These are phyloP conservation scores for Drosophila borborema DNA, from an alignment of 2,888 invertebrate genomes.

Conservation along the genomic window DNA sequence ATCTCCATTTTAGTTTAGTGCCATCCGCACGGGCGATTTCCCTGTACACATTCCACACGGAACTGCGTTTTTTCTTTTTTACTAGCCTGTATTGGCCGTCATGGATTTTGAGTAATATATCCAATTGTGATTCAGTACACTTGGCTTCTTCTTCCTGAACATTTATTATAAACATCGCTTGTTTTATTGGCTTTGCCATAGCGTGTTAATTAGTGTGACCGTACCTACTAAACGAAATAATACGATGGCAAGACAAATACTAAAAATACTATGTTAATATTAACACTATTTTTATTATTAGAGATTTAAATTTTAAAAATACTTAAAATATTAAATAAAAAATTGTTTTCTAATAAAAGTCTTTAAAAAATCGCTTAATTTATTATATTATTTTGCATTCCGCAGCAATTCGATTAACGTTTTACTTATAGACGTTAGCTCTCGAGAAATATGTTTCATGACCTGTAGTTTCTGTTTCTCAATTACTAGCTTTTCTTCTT, in stretches of 20 bases:
- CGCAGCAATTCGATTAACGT: constrained; percentile 36
- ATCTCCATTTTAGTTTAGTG: constrained; percentile 46
- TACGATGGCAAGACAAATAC: not conserved
- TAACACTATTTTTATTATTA: not conserved
- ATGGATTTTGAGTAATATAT: constrained; percentile 62
- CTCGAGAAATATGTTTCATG: constrained; percentile 57
- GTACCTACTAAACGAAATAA: not conserved
- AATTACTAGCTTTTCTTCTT: constrained; percentile 58
- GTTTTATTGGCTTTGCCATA: constrained; percentile 33
- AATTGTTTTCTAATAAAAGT: not conserved
- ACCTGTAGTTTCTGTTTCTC: constrained; percentile 53
- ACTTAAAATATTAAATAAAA: not conserved
- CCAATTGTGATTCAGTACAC: constrained; percentile 65
- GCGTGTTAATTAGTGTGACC: constrained; percentile 23
- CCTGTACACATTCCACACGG: constrained; percentile 65
- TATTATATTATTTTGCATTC: constrained; percentile 24
- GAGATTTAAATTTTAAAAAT: not conserved
- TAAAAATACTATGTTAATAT: not conserved
- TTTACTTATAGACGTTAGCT: constrained; percentile 43
- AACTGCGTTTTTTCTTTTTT: constrained; percentile 51
- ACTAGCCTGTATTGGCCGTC: constrained; percentile 52
- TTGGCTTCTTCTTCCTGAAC: constrained; percentile 55
- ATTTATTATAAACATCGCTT: constrained; percentile 63
- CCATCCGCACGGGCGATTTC: constrained; percentile 62
- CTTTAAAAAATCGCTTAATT: not conserved